These are phyloP conservation scores for Panopea generosa DNA, from an alignment of 2,888 invertebrate species.

Conservation along the genomic window DNA sequence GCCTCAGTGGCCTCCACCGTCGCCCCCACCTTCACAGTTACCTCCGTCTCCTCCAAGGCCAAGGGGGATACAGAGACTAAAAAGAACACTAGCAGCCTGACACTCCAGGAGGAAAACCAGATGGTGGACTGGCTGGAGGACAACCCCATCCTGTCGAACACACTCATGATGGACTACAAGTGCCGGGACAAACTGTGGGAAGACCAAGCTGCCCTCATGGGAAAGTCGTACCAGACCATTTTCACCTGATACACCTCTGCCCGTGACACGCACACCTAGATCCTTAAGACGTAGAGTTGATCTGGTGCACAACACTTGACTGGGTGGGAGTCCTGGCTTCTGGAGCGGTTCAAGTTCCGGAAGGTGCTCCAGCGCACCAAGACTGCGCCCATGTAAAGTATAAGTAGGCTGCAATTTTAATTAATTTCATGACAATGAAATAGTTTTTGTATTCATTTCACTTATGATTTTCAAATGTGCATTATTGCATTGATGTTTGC, in stretches of 20 bases:
- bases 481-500: neutral
- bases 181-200: neutral
- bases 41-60: neutral
- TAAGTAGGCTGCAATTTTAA: too few relatives aligned
- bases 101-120: too few relatives aligned
- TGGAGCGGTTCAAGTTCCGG: too few relatives aligned
- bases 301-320: too few relatives aligned
- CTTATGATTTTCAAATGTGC: neutral
- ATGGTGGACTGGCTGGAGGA: too few relatives aligned
- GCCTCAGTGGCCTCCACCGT: neutral
- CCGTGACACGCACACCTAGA: neutral
- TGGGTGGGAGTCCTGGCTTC: too few relatives aligned
- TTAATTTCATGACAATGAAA: neutral
- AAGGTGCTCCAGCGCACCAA: too few relatives aligned
- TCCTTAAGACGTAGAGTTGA: neutral
- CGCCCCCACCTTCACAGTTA: constrained; percentile 1
- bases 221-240: constrained; percentile 3
- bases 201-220: neutral
- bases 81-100: too few relatives aligned
- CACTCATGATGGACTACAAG: neutral
- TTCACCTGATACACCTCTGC: neutral
- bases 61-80: neutral
- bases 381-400: too few relatives aligned
- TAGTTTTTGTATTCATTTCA: neutral
- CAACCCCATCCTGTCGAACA: too few relatives aligned